Percentiles rank a stretch among this genome's conserved stretches.
Evolutionary conservation across 2,888 invertebrate species (phyloP).

Genomic region (Agonopterix heracliana): DNA sequence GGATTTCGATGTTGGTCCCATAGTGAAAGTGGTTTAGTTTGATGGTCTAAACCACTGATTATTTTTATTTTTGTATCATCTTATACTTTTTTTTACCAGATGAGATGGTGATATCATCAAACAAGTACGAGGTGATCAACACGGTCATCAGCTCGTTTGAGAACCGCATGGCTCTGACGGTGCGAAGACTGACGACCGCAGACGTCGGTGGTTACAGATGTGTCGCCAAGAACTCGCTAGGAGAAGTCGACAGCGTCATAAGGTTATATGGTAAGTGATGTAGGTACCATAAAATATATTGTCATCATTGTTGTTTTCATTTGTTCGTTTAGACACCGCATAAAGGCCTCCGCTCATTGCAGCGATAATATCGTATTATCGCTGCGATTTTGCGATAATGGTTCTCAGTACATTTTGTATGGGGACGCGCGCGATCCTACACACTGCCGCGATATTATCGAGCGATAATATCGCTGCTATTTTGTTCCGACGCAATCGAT

Average conservation of each 20-base stretch:
- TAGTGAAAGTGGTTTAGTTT: too few relatives aligned
- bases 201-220: slow-evolving; percentile 91
- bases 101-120: slow-evolving; percentile 89
- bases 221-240: slow-evolving; percentile 90
- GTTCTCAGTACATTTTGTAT: too few relatives aligned
- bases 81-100: slow-evolving; percentile 54
- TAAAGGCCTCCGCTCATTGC: too few relatives aligned
- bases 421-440: too few relatives aligned
- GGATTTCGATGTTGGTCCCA: too few relatives aligned
- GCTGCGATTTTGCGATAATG: too few relatives aligned
- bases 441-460: too few relatives aligned
- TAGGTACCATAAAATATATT: background rate
- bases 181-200: slow-evolving; percentile 81
- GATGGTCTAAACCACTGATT: too few relatives aligned
- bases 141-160: slow-evolving; percentile 85
- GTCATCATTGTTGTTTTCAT: background rate
- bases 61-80: background rate
- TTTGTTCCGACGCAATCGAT: too few relatives aligned
- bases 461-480: too few relatives aligned
- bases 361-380: too few relatives aligned
- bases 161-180: slow-evolving; percentile 87
- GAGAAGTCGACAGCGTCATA: slow-evolving; percentile 91
- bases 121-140: slow-evolving; percentile 86
- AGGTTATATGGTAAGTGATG: slow-evolving; percentile 85
- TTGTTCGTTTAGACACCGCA: too few relatives aligned